These are phyloP conservation scores for Ranitomeya imitator DNA, from an alignment of 2,113 vertebrate species.

Conservation along the genomic window DNA sequence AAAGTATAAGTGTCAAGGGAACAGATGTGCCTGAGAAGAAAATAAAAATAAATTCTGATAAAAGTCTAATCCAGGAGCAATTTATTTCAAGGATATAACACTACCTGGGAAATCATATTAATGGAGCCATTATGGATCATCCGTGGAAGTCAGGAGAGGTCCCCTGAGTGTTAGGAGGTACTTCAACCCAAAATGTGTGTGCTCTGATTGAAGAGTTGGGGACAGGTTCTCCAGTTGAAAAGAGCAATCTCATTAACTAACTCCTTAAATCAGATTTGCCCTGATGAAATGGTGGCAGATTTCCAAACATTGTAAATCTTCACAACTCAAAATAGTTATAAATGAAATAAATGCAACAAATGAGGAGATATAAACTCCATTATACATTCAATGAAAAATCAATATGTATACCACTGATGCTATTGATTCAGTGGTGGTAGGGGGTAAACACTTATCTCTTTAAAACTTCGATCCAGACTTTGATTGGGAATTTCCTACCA, in stretches of 20 bases:
- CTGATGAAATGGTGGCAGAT: slow-evolving; percentile 54
- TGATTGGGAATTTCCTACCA: background rate
- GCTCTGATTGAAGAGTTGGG: slow-evolving; percentile 53
- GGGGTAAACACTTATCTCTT: background rate
- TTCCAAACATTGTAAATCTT: slow-evolving; percentile 34
- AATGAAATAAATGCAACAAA: background rate
- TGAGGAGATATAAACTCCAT: background rate
- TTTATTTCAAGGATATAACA: slow-evolving; percentile 55
- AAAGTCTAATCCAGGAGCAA: slow-evolving; percentile 45
- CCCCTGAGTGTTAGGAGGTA: slow-evolving; percentile 48
- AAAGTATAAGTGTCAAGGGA: slow-evolving; percentile 2
- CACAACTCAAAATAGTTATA: slow-evolving; percentile 37
- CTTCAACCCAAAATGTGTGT: slow-evolving; percentile 54
- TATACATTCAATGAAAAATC: background rate
- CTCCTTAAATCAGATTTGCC: slow-evolving; percentile 54
- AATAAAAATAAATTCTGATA: slow-evolving; percentile 48
- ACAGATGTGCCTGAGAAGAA: slow-evolving; percentile 41
- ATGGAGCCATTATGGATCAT: slow-evolving; percentile 51
- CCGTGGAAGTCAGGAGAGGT: slow-evolving; percentile 46
- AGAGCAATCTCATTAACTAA: slow-evolving; percentile 57
- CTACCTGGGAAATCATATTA: slow-evolving; percentile 56
- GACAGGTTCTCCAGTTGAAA: slow-evolving; percentile 46
- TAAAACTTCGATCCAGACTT: background rate
- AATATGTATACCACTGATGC: background rate
- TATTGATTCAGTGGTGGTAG: background rate